Conservation (phyloP, 2,888 invertebrate genomes). For the Linnaemya tessellans region DNA sequence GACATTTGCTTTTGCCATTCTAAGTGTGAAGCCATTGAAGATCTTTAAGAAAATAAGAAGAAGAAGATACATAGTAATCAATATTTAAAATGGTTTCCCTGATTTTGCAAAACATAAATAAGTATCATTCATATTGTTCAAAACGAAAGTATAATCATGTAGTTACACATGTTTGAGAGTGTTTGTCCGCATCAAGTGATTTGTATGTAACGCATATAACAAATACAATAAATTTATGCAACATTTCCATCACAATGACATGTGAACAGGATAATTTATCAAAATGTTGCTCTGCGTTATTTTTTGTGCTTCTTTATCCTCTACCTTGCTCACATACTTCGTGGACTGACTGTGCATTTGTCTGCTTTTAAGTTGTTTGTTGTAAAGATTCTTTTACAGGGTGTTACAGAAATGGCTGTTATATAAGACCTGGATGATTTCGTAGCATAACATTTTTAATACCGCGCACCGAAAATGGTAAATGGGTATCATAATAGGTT, state of each 20-base stretch:
- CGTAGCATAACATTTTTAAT: no score
- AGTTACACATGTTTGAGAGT: not conserved
- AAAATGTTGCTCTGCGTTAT: slow-evolving; percentile 55
- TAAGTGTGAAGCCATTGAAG: not conserved
- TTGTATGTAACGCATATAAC: slow-evolving; percentile 64
- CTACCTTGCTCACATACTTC: slow-evolving; percentile 6
- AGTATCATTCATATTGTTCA: slow-evolving; percentile 17
- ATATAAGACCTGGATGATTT: no score
- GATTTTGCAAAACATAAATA: slow-evolving; percentile 30
- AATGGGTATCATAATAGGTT: no score
- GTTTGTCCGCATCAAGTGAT: slow-evolving; percentile 49
- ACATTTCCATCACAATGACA: slow-evolving; percentile 68
- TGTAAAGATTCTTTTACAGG: slow-evolving; percentile 5
- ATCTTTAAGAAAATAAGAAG: slow-evolving; percentile 7
- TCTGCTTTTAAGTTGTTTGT: not conserved
- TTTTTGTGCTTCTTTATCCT: not conserved
- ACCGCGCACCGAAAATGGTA: no score
- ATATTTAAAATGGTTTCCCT: slow-evolving; percentile 61
- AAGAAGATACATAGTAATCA: slow-evolving; percentile 51
- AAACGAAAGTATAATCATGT: not conserved
- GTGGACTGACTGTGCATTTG: slow-evolving; percentile 12
- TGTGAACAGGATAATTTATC: slow-evolving; percentile 72
- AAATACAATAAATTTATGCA: slow-evolving; percentile 70
- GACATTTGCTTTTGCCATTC: slow-evolving; percentile 3
- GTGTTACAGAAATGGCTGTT: not conserved